Percentiles rank a stretch among this genome's conserved stretches.
Conservation (phyloP, 2,888 invertebrate species). For the Yponomeuta cagnagella region DNA sequence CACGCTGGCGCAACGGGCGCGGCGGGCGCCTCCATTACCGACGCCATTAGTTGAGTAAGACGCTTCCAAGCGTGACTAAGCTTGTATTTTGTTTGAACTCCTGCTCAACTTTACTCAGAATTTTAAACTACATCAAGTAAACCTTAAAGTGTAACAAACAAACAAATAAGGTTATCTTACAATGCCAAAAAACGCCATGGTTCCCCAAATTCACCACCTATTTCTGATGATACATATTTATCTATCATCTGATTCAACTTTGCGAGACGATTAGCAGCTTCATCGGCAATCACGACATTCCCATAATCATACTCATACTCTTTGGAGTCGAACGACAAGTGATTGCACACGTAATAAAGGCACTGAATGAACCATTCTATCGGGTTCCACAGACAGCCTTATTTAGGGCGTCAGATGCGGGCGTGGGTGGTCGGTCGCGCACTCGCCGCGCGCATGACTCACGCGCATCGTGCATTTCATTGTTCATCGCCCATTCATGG, state of each 20-base stretch:
- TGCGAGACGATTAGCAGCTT: not conserved
- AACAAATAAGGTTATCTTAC: too few relatives aligned
- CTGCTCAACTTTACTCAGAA: not conserved
- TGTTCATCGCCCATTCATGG: slow-evolving; percentile 41
- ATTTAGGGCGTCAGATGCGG: slow-evolving; percentile 14
- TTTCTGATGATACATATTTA: too few relatives aligned
- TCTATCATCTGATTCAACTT: not conserved
- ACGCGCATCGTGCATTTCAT: slow-evolving; percentile 21
- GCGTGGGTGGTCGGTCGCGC: slow-evolving; percentile 37
- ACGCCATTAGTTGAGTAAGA: slow-evolving; percentile 18
- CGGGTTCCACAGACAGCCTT: not conserved
- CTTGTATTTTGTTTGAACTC: slow-evolving; percentile 16
- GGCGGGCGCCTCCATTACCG: slow-evolving; percentile 20
- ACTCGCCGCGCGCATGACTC: slow-evolving; percentile 33
- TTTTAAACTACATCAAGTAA: not conserved
- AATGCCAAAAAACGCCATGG: too few relatives aligned
- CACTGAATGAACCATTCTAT: slow-evolving; percentile 4
- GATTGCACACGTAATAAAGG: not conserved
- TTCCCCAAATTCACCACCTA: not conserved
- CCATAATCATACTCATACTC: not conserved
- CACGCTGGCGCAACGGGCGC: not conserved
- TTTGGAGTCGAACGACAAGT: not conserved
- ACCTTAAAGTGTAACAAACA: too few relatives aligned
- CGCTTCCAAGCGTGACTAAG: slow-evolving; percentile 20
- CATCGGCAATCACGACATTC: not conserved